Base-by-base conservation (phyloP, 2,797 vertebrate species). In the Protosalanx chinensis region DNA sequence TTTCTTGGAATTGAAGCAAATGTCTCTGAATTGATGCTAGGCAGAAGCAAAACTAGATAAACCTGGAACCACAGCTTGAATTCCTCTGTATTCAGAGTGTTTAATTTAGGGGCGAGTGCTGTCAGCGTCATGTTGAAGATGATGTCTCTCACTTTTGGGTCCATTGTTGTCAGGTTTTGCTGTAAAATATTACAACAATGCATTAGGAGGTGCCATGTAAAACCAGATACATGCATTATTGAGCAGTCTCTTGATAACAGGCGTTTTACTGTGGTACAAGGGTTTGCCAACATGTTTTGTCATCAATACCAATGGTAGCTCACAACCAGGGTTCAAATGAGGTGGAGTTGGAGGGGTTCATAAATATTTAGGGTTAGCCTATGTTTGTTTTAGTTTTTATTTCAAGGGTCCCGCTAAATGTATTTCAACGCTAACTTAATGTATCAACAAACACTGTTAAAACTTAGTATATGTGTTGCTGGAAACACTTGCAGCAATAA, bases 41-140 rank as follows among this genome's bases (percentile, higher is more conserved):
- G 79, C 6, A 89, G 85, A 37, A 87, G 82, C 1, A 84, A 51
- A 15, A 37, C 65, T 0, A 89, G 75, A 37, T 88, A 81, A 2
- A 61, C 66, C 72, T 88, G 87, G 78, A 89, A 88, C 88, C 88
- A 89, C 56, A 79, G 13, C 12, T 76, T 73, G 35, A 85, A 74
- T 6, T 63, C 73, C 33, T 79, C 68, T 5, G 71, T 12, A 61
- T 41, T 16, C 4, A 88, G 62, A n/a, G 1, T 71, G 2, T 72
- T 7, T 1, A 86, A 77, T 62, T 72, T 69, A 29, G 77, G 75
- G 18, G 33, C 53, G 60, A 89, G 77, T 10, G 60, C 64, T 4
- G 6, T 68, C 49, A 88, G 27, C 30, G 88, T 87, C 56, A 85
- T 58, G 58, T 89, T 88, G 5, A 89, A 61, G 32, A 87, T 68